Percentiles rank a stretch among this genome's conserved stretches.
phyloP scores from a whole-genome alignment of 2,113 vertebrate species.

The Carlito syrichta region DNA sequence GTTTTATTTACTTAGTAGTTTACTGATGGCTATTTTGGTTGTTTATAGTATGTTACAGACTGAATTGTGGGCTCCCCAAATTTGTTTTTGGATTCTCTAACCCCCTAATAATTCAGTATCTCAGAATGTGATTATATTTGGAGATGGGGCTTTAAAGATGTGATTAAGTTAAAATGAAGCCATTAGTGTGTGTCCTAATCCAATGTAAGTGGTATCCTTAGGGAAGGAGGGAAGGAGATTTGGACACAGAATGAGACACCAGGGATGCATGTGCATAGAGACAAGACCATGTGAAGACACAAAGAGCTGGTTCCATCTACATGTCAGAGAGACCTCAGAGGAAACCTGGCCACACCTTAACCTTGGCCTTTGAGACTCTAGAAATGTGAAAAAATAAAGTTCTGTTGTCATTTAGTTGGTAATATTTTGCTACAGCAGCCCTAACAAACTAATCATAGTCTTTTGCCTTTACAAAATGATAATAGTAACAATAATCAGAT shows the following conservation, averaged over 20 bases:
- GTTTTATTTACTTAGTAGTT: background rate
- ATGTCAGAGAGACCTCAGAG: background rate
- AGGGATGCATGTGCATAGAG: background rate
- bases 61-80: background rate
- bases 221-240: background rate
- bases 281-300: background rate
- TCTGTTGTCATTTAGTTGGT: background rate
- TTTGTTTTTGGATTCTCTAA: background rate
- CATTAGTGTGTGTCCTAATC: background rate
- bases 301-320: background rate
- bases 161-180: background rate
- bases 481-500: background rate
- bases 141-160: background rate
- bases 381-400: background rate
- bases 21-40: background rate
- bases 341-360: background rate
- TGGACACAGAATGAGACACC: background rate
- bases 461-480: background rate
- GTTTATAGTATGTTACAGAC: background rate
- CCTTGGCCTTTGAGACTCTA: background rate
- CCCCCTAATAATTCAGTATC: background rate
- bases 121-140: background rate
- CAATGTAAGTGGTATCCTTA: background rate
- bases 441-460: background rate
- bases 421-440: background rate